Conservation (phyloP, 2,888 invertebrate genomes). For the Noctua janthe region DNA sequence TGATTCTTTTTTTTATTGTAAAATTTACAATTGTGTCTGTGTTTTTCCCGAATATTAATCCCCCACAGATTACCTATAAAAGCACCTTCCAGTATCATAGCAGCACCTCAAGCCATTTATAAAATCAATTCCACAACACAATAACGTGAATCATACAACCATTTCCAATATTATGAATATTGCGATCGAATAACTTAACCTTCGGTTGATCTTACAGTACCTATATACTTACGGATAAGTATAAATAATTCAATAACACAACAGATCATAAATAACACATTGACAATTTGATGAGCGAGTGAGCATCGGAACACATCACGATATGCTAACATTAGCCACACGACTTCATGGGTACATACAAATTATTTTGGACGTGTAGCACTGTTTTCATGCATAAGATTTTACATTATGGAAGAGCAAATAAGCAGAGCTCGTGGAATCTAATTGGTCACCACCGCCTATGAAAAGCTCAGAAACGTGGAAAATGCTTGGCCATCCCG, state of each 20-base stretch:
- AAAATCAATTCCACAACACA: slow-evolving; percentile 13
- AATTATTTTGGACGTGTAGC: slow-evolving; percentile 11
- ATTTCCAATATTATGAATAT: background rate
- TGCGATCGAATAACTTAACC: slow-evolving; percentile 27
- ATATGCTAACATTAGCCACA: slow-evolving; percentile 37
- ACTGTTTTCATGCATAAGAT: background rate
- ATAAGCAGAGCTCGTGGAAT: background rate
- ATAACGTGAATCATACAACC: slow-evolving; percentile 3
- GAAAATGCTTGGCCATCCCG: background rate
- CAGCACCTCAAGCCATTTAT: background rate
- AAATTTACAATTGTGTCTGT: too few species aligned
- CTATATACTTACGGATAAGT: slow-evolving; percentile 26
- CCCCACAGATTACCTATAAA: background rate
- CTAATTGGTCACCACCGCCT: background rate
- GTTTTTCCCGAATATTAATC: background rate
- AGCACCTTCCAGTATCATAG: background rate
- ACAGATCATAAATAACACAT: slow-evolving; percentile 44
- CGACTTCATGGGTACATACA: slow-evolving; percentile 13
- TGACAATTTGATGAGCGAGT: slow-evolving; percentile 55
- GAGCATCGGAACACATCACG: slow-evolving; percentile 44
- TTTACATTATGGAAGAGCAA: background rate
- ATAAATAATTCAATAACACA: slow-evolving; percentile 33
- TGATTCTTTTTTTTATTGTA: background rate
- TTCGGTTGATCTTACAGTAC: slow-evolving; percentile 21
- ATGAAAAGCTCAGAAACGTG: background rate